Percentiles rank a stretch among this genome's conserved stretches.
These are phyloP conservation scores for Bombus terrestris DNA, from an alignment of 1,140 invertebrate species.

Conservation along the genomic window DNA sequence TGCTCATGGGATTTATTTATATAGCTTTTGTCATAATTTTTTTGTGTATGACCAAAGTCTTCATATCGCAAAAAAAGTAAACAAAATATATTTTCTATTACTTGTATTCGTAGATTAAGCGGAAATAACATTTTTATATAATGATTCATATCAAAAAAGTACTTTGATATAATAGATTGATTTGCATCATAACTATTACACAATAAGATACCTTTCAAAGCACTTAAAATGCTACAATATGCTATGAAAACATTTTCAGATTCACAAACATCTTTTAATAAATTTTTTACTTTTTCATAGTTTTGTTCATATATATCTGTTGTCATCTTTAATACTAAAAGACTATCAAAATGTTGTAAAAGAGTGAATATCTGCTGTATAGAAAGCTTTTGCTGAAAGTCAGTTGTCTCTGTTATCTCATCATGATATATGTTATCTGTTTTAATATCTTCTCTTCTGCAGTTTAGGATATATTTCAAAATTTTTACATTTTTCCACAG, in stretches of 20 bases:
- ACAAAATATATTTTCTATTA: conserved; percentile 75
- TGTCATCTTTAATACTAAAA: conserved; percentile 69
- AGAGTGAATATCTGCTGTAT: conserved; percentile 64
- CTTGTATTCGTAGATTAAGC: conserved; percentile 67
- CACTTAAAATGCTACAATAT: conserved; percentile 69
- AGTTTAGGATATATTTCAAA: conserved; percentile 72
- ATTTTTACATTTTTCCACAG: conserved; percentile 65
- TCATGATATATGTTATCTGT: conserved; percentile 8
- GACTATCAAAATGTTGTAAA: conserved; percentile 65
- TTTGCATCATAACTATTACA: conserved; percentile 66
- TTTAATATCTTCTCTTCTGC: conserved; percentile 14
- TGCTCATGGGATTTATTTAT: conserved; percentile 18
- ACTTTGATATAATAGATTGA: conserved; percentile 44
- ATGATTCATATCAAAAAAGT: conserved; percentile 63
- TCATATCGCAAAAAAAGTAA: conserved; percentile 75
- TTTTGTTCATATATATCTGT: conserved; percentile 72
- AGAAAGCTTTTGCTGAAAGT: conserved; percentile 51
- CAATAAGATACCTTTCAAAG: conserved; percentile 71
- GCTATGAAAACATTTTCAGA: conserved; percentile 64
- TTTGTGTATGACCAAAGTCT: conserved; percentile 64
- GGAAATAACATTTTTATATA: conserved; percentile 66
- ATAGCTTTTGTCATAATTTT: conserved; percentile 57
- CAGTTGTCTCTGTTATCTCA: conserved; percentile 5
- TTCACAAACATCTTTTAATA: conserved; percentile 63
- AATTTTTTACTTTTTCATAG: conserved; percentile 59